phyloP scores from a whole-genome alignment of 2,113 vertebrate genomes.

The Vidua chalybeata region DNA sequence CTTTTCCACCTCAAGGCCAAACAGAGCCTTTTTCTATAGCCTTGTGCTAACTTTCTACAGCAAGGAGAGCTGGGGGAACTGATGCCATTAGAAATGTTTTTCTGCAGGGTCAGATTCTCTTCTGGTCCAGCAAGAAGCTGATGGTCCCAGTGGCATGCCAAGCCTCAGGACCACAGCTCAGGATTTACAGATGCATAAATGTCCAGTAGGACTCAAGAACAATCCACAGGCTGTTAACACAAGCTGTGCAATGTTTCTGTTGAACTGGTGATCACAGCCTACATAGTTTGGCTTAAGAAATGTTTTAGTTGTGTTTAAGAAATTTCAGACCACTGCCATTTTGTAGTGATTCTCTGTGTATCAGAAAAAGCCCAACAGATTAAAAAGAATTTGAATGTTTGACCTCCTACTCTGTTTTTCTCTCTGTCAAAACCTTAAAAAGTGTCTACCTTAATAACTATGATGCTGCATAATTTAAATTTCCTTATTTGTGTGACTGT shows the following conservation, averaged over 20 bases:
- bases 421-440: neutral
- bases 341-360: neutral
- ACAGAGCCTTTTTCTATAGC: neutral
- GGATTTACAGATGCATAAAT: neutral
- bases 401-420: neutral
- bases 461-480: neutral
- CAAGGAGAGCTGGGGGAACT: neutral
- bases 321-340: neutral
- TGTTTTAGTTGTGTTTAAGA: neutral
- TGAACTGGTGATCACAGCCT: neutral
- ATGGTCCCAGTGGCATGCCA: rapidly evolving
- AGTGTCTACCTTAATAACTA: neutral
- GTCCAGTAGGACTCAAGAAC: neutral
- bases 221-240: neutral
- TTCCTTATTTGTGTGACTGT: neutral
- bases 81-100: neutral
- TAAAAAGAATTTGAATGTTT: neutral
- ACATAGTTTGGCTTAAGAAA: neutral
- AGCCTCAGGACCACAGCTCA: neutral
- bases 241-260: neutral
- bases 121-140: neutral
- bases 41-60: neutral
- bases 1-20: neutral
- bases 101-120: neutral
- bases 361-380: neutral